These are phyloP conservation scores for Hypotaenidia okinawae DNA, from an alignment of 2,797 vertebrate genomes.

Conservation along the genomic window DNA sequence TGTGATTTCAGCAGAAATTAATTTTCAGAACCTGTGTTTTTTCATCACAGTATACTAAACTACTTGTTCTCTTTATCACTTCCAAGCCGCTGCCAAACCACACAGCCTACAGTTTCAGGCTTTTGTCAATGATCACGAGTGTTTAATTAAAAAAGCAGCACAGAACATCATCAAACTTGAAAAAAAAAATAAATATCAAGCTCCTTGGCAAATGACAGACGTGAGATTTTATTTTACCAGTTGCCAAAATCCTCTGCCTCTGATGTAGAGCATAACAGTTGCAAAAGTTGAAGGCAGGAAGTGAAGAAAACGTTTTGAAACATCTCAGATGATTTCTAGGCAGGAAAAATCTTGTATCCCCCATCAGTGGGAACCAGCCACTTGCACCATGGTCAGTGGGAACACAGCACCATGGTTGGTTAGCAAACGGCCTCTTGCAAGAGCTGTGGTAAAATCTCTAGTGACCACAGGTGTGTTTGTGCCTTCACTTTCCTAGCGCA, in stretches of 20 bases:
- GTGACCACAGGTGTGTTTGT: slow-evolving; percentile 28
- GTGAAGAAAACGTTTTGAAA: slow-evolving; percentile 20
- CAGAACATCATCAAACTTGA: neutral
- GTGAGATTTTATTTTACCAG: neutral
- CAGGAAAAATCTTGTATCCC: neutral
- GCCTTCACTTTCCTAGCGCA: neutral
- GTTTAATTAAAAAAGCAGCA: neutral
- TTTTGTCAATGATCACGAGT: neutral
- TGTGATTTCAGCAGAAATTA: neutral
- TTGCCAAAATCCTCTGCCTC: neutral
- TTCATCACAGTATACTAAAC: neutral
- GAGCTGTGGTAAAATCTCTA: neutral
- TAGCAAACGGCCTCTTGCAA: neutral
- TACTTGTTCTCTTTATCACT: neutral
- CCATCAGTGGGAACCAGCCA: neutral
- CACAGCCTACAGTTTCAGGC: neutral
- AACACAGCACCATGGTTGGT: neutral
- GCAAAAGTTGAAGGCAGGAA: slow-evolving; percentile 48
- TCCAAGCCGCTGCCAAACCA: neutral
- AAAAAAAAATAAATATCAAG: neutral
- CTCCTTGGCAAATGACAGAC: neutral
- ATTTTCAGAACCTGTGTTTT: neutral
- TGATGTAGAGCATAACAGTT: neutral
- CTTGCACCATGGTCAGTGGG: neutral
- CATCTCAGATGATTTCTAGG: neutral